Percentiles rank a stretch among this genome's conserved stretches.
Evolutionary conservation across 1,140 invertebrate genomes (phyloP).

Genomic region (Portunus trituberculatus): DNA sequence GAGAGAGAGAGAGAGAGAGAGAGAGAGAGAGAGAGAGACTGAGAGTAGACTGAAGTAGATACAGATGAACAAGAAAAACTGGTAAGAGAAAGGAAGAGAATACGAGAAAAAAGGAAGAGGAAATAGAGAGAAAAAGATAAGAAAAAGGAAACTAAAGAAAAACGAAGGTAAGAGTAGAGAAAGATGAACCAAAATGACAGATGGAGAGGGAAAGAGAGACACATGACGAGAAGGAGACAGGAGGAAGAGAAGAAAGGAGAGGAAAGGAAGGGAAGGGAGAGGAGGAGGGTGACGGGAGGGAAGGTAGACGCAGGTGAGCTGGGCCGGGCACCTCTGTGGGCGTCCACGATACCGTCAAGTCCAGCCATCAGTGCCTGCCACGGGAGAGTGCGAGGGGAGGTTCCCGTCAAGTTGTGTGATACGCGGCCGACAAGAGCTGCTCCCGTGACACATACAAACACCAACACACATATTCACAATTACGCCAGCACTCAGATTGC

Average conservation of each 20-base stretch:
- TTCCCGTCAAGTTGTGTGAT: neutral
- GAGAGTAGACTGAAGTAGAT: neutral
- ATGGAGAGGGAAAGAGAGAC: slow-evolving; percentile 36
- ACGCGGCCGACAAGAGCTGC: neutral
- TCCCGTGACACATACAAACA: neutral
- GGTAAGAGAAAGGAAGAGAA: neutral
- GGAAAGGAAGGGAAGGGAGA: neutral
- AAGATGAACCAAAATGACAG: neutral
- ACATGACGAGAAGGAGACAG: neutral
- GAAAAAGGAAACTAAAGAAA: neutral
- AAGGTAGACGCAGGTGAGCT: neutral
- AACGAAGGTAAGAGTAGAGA: neutral
- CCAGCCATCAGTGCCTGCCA: neutral
- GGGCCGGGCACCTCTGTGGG: neutral
- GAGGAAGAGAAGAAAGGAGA: slow-evolving; percentile 32
- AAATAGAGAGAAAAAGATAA: neutral
- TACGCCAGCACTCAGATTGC: neutral
- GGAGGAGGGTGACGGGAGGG: neutral
- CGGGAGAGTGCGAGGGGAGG: neutral
- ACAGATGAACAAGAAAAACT: neutral
- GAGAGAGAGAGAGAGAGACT: neutral
- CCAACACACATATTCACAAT: neutral
- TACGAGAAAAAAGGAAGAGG: neutral
- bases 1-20: neutral
- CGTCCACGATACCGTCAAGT: neutral